Conservation (phyloP, 2,888 invertebrate species). For the Amitus sp. region DNA sequence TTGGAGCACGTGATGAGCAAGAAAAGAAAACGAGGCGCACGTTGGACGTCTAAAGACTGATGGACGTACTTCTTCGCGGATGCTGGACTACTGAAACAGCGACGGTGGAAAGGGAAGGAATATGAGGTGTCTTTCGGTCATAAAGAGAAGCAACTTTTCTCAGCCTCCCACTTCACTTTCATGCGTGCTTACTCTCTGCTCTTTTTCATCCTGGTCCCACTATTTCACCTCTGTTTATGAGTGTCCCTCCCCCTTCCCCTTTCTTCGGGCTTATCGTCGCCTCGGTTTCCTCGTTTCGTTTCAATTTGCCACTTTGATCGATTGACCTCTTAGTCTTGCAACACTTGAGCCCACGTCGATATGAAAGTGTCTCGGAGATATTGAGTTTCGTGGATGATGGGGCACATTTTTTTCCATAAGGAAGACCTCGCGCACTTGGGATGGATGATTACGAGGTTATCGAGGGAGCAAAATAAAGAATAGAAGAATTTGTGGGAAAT, state of each 20-base stretch:
- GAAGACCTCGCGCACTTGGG: no score
- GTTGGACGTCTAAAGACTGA: slow-evolving; percentile 7
- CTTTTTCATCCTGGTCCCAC: slow-evolving; percentile 1
- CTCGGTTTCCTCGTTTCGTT: not conserved
- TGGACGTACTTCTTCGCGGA: slow-evolving; percentile 49
- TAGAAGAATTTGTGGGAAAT: no score
- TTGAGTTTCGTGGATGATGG: no score
- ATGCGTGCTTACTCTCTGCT: slow-evolving; percentile 9
- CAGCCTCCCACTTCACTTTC: slow-evolving; percentile 5
- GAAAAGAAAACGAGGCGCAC: not conserved
- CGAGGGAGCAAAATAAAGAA: no score
- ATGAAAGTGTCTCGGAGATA: no score
- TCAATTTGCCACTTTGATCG: slow-evolving; percentile 1
- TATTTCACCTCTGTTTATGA: no score
- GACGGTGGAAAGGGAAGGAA: slow-evolving; percentile 29
- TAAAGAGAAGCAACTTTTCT: slow-evolving; percentile 37
- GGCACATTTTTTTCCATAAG: no score
- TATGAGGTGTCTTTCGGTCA: slow-evolving; percentile 36
- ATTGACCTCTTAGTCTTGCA: slow-evolving; percentile 13
- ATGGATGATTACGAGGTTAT: no score
- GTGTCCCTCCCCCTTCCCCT: not conserved
- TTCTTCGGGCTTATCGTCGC: not conserved
- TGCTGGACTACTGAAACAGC: slow-evolving; percentile 57
- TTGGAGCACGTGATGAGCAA: slow-evolving; percentile 3
- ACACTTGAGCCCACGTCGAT: not conserved